Evolutionary conservation across 2,888 invertebrate genomes (phyloP).

Genomic region (Tanytarsus gracilentus): DNA sequence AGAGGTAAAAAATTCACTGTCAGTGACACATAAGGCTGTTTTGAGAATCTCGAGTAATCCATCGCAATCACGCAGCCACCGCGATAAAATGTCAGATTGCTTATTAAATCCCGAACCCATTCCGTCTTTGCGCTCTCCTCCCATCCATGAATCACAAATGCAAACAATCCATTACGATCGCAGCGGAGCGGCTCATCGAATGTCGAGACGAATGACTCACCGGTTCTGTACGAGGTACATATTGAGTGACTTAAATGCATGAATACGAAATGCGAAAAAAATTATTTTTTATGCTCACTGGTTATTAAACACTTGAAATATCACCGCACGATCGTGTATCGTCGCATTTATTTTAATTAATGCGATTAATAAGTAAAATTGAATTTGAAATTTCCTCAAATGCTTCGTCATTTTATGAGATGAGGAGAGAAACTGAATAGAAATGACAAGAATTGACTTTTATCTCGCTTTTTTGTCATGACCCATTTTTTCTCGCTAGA

Average conservation of each 20-base stretch:
- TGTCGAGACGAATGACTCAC: not conserved
- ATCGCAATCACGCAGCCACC: constrained; percentile 40
- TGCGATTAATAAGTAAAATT: too few species aligned
- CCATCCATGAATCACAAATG: constrained; percentile 41
- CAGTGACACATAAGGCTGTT: too few species aligned
- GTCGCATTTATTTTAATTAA: too few species aligned
- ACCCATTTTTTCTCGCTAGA: too few species aligned
- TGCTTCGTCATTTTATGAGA: too few species aligned
- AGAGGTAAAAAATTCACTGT: too few species aligned
- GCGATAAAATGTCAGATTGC: constrained; percentile 32
- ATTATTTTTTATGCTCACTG: not conserved
- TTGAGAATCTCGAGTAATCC: constrained; percentile 35
- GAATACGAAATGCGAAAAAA: not conserved
- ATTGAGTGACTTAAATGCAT: constrained; percentile 10
- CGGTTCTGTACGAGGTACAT: not conserved
- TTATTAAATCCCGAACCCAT: constrained; percentile 34
- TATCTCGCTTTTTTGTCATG: too few species aligned
- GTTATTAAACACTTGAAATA: constrained; percentile 5
- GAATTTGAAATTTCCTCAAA: too few species aligned
- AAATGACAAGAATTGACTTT: too few species aligned
- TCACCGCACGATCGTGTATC: not conserved
- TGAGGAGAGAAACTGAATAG: too few species aligned
- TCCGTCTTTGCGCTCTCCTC: constrained; percentile 37
- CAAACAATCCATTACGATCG: constrained; percentile 36
- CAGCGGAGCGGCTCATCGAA: constrained; percentile 32